Conservation (phyloP, 2,113 vertebrate species). For the Oenanthe melanoleuca region DNA sequence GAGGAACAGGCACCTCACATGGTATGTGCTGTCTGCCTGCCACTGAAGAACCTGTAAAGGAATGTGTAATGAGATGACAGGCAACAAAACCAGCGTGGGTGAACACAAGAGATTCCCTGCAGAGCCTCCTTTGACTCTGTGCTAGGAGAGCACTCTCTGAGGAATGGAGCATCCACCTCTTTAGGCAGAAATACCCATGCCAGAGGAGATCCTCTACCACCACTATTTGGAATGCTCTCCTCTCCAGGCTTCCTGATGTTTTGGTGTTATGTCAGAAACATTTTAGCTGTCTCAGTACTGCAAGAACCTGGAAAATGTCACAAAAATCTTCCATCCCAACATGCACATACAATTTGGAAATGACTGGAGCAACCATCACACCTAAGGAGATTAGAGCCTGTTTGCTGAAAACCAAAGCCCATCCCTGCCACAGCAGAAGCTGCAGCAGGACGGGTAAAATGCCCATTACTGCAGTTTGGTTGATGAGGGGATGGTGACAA, state of each 20-base stretch:
- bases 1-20: not conserved
- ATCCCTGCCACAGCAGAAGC: not conserved
- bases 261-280: fast-evolving
- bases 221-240: not conserved
- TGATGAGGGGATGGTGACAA: not conserved
- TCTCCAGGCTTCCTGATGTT: not conserved
- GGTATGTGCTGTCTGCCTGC: not conserved
- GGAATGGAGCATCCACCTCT: not conserved
- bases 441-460: too few species aligned
- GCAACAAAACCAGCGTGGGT: not conserved
- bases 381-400: not conserved
- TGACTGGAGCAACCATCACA: fast-evolving
- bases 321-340: not conserved
- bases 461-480: not conserved
- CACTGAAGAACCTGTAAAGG: not conserved
- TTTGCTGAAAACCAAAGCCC: not conserved
- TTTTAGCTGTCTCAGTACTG: not conserved
- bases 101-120: not conserved
- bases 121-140: not conserved
- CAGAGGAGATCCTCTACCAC: not conserved
- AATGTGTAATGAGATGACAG: not conserved
- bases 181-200: not conserved
- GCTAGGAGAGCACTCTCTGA: not conserved
- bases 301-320: not conserved
- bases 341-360: not conserved